Conservation (phyloP, 2,888 invertebrate species). For the Hemicrepidius hirtus region DNA sequence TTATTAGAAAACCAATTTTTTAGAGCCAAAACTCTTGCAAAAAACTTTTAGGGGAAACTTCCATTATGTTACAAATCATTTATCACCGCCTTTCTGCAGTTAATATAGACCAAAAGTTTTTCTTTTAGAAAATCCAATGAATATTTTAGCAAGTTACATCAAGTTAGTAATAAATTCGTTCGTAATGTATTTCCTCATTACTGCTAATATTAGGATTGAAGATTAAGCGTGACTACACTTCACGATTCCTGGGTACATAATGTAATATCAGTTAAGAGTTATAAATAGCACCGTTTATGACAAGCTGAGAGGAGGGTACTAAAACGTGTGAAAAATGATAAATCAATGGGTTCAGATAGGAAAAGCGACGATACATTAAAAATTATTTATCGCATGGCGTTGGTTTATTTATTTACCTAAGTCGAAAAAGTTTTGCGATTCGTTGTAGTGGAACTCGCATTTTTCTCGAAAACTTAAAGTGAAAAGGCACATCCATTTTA, state of each 20-base stretch:
- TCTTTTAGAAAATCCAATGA: background rate
- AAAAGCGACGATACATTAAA: too few relatives aligned
- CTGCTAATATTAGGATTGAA: background rate
- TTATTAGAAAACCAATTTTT: too few relatives aligned
- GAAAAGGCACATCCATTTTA: too few relatives aligned
- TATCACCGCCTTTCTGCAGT: background rate
- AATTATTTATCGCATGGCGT: too few relatives aligned
- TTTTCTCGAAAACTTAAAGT: too few relatives aligned
- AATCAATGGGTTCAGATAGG: background rate
- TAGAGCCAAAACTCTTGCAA: background rate
- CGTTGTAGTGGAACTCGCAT: too few relatives aligned
- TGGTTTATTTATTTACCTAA: too few relatives aligned
- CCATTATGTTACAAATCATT: background rate
- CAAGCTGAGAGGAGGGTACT: background rate
- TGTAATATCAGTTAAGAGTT: constrained; percentile 5
- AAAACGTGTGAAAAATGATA: constrained; percentile 6
- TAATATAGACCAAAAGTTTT: background rate
- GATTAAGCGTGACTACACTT: constrained; percentile 2
- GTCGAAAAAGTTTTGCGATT: too few relatives aligned
- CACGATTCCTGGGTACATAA: constrained; percentile 7
- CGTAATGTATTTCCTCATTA: too few relatives aligned
- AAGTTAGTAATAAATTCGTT: background rate
- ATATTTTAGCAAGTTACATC: background rate
- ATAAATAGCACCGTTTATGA: constrained; percentile 19
- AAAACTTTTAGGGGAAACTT: background rate